Percentiles rank a stretch among this genome's conserved stretches.
Evolutionary conservation across 2,888 invertebrate genomes (phyloP).

Genomic region (Megaustenia siamemsis): DNA sequence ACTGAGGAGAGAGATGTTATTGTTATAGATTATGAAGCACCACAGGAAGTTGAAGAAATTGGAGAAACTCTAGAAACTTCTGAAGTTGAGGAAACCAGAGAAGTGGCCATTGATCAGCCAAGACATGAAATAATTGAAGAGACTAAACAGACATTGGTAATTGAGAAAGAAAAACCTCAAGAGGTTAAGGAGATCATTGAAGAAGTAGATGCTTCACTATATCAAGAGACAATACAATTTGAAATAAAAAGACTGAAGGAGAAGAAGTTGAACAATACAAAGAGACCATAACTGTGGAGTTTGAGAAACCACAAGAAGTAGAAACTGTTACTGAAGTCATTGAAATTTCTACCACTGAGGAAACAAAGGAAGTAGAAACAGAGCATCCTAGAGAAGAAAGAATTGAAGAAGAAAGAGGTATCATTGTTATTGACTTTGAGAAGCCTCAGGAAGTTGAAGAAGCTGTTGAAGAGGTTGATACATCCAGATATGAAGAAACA

Average conservation of each 20-base stretch:
- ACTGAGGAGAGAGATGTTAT: constrained; percentile 62
- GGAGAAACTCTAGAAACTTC: constrained; percentile 53
- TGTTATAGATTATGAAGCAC: constrained; percentile 53
- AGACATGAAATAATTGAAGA: constrained; percentile 54
- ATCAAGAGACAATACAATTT: constrained; percentile 37
- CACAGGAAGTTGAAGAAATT: constrained; percentile 53
- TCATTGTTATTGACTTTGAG: constrained; percentile 56
- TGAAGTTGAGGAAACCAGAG: constrained; percentile 57
- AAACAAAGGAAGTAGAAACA: constrained; percentile 41
- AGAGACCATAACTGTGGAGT: constrained; percentile 33
- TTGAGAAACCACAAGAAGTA: constrained; percentile 42
- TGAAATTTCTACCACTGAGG: constrained; percentile 48
- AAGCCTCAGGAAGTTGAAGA: constrained; percentile 55
- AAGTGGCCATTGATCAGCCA: constrained; percentile 54
- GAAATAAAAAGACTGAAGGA: constrained; percentile 31
- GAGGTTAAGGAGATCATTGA: constrained; percentile 60
- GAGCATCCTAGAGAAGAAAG: constrained; percentile 61
- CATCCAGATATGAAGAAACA: constrained; percentile 38
- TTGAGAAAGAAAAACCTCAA: constrained; percentile 60
- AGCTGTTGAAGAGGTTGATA: constrained; percentile 12
- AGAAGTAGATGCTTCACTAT: constrained; percentile 13
- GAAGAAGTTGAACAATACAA: constrained; percentile 50
- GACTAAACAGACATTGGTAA: constrained; percentile 48
- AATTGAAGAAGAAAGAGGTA: constrained; percentile 55
- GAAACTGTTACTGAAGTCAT: constrained; percentile 44